These are phyloP conservation scores for Perdita meconis DNA, from an alignment of 2,888 invertebrate genomes.

Conservation along the genomic window DNA sequence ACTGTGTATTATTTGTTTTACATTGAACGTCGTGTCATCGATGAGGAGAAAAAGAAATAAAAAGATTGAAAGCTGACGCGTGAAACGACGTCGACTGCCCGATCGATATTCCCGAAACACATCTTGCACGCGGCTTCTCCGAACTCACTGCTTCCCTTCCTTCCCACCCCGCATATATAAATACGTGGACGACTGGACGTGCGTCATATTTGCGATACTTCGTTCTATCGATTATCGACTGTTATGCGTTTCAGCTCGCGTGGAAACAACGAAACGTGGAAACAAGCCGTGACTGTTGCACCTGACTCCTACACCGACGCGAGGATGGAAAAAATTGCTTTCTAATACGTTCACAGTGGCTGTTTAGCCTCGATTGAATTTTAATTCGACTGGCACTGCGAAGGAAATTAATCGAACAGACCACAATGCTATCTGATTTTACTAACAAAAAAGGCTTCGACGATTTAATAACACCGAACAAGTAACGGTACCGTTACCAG, in stretches of 20 bases:
- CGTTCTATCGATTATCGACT: slow-evolving; percentile 5
- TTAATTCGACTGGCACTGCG: not conserved
- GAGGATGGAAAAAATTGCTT: too few relatives aligned
- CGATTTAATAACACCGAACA: too few relatives aligned
- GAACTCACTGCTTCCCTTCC: not conserved
- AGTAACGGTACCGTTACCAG: not conserved
- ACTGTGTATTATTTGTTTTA: slow-evolving; percentile 76
- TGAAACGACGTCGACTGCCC: slow-evolving; percentile 4
- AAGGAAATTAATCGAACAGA: not conserved
- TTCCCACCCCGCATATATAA: not conserved
- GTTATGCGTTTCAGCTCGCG: slow-evolving; percentile 15
- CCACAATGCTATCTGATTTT: not conserved
- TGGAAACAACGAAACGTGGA: not conserved
- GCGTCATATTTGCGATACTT: slow-evolving; percentile 1
- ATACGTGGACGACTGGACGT: too few relatives aligned
- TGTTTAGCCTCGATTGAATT: slow-evolving; percentile 1
- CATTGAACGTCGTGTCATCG: slow-evolving; percentile 64
- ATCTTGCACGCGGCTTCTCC: slow-evolving; percentile 7
- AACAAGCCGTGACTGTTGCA: not conserved
- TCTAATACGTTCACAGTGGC: not conserved
- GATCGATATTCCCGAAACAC: slow-evolving; percentile 43
- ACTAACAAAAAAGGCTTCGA: not conserved
- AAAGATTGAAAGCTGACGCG: slow-evolving; percentile 64
- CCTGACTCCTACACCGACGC: too few relatives aligned
- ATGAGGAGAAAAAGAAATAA: slow-evolving; percentile 65